Conservation (phyloP, 2,888 invertebrate genomes). For the Ophioninae sp. region DNA sequence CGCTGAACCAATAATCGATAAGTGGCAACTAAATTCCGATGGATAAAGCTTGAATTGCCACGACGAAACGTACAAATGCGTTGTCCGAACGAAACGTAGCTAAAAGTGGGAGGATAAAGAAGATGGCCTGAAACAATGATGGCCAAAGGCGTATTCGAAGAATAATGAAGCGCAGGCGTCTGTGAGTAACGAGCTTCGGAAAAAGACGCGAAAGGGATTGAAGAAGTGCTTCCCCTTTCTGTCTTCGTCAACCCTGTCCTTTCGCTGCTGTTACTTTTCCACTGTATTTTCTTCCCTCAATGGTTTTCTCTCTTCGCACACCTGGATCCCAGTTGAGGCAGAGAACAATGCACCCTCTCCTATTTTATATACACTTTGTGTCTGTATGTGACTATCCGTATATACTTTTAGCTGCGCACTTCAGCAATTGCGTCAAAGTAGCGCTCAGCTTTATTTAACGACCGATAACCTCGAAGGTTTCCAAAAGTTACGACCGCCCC, state of each 20-base stretch:
- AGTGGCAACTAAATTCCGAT: conserved; percentile 26
- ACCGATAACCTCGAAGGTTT: conserved; percentile 37
- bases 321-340: conserved; percentile 24
- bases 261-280: conserved; percentile 1
- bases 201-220: neutral
- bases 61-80: neutral
- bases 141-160: conserved; percentile 43
- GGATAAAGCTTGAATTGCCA: conserved; percentile 25
- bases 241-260: neutral
- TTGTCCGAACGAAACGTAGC: neutral
- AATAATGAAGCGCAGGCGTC: conserved; percentile 45
- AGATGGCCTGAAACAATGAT: conserved; percentile 50
- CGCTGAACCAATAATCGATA: conserved; percentile 22
- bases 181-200: conserved; percentile 26
- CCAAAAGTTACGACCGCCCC: conserved; percentile 21
- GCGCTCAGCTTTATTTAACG: conserved; percentile 36
- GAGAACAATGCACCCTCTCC: conserved; percentile 32
- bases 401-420: conserved; percentile 41
- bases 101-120: neutral
- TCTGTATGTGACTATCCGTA: conserved; percentile 2
- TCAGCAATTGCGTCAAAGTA: conserved; percentile 47
- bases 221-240: conserved; percentile 3
- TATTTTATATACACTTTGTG: conserved; percentile 37
- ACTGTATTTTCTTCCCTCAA: neutral
- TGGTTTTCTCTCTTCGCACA: conserved; percentile 10